Evolutionary conservation across 2,797 vertebrate species (phyloP).

Genomic region (Hoplostethus mediterraneus): DNA sequence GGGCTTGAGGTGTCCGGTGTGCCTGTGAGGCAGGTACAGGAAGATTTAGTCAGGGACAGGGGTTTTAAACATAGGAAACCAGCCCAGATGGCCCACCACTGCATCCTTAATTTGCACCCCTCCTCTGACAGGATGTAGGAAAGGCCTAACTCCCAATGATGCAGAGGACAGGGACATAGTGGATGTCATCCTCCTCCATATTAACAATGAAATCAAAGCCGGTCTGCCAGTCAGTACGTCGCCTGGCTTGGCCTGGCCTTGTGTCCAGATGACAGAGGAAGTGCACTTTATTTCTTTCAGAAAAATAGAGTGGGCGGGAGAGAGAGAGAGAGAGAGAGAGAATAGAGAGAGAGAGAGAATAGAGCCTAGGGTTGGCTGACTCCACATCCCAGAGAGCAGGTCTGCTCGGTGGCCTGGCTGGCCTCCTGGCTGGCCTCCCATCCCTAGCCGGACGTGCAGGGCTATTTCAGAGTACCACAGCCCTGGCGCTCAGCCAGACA

Average conservation of each 20-base stretch:
- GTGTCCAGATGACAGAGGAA: conserved; percentile 79
- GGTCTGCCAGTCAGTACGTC: conserved; percentile 73
- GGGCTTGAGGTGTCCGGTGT: conserved; percentile 75
- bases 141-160: conserved; percentile 67
- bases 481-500: conserved; percentile 52
- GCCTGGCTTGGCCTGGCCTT: conserved; percentile 76
- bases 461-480: conserved; percentile 71
- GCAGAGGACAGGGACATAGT: conserved; percentile 69
- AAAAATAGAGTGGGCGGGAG: conserved; percentile 16
- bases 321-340: conserved; percentile 18
- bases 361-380: conserved; percentile 66
- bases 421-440: conserved; percentile 65
- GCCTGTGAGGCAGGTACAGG: conserved; percentile 83
- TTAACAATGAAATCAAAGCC: conserved; percentile 85
- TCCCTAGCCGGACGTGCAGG: conserved; percentile 64
- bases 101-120: conserved; percentile 79
- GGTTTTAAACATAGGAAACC: conserved; percentile 82
- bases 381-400: conserved; percentile 76
- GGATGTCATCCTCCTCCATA: conserved; percentile 72
- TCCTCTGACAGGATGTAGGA: conserved; percentile 84
- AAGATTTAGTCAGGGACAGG: conserved; percentile 81
- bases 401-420: conserved; percentile 84
- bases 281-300: conserved; percentile 61
- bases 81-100: conserved; percentile 79
- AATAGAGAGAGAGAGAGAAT: conserved; percentile 23